These are phyloP conservation scores for Coturnix japonica DNA, from an alignment of 2,113 vertebrate species.

Conservation along the genomic window DNA sequence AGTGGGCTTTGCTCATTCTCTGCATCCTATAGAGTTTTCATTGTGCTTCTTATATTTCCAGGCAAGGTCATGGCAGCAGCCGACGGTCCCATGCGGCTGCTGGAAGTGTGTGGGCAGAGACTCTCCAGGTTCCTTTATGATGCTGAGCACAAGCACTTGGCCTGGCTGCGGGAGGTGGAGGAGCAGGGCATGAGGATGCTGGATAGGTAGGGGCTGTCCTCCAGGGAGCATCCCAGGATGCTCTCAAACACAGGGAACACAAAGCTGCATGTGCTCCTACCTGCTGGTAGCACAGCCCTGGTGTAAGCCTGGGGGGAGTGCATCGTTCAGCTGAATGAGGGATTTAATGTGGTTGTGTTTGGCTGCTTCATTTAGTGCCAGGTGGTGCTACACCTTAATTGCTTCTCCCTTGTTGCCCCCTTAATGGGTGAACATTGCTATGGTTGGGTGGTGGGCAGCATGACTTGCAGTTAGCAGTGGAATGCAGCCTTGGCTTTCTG, in stretches of 20 bases:
- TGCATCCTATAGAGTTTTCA: rapidly evolving
- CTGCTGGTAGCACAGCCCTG: background rate
- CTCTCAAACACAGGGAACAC: rapidly evolving
- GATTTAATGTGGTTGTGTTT: rapidly evolving
- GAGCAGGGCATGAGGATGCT: slow-evolving; percentile 90
- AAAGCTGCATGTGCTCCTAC: rapidly evolving
- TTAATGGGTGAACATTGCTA: rapidly evolving
- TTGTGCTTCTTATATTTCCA: rapidly evolving
- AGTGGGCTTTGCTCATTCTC: no score
- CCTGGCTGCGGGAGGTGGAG: slow-evolving; percentile 92
- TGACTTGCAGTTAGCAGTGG: rapidly evolving
- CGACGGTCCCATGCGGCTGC: slow-evolving; percentile 71
- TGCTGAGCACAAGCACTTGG: slow-evolving; percentile 82
- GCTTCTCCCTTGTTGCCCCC: rapidly evolving
- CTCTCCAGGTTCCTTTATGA: slow-evolving; percentile 79
- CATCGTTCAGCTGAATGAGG: rapidly evolving
- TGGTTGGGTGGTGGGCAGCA: rapidly evolving
- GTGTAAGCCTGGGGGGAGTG: rapidly evolving
- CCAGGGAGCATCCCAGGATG: background rate
- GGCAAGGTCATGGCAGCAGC: slow-evolving; percentile 66
- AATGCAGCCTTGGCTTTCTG: background rate
- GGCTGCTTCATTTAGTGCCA: rapidly evolving
- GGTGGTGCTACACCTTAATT: rapidly evolving
- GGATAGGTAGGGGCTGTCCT: slow-evolving; percentile 77
- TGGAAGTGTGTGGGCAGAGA: slow-evolving; percentile 83